Evolutionary conservation across 2,113 vertebrate genomes (phyloP), one percentile per base, ranked within the genome.

Genomic region (Rostratula benghalensis): DNA sequence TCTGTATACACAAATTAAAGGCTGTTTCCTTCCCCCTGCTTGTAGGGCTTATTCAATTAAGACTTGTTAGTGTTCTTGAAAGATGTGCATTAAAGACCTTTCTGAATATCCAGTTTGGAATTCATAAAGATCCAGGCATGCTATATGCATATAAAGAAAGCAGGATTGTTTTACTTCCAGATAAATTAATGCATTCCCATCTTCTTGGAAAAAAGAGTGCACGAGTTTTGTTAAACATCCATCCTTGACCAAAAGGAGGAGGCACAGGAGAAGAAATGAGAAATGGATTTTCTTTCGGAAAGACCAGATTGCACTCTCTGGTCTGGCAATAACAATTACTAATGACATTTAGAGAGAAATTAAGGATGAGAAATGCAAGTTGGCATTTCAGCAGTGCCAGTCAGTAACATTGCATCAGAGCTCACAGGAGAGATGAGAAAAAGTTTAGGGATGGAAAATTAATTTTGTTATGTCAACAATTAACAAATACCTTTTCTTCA

Each of bases 301-400:
- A 92, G 96, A 94, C 94, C 90, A 90, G 94, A 83, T 92, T 85
- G 96, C 76, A 53, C 93, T 90, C 95, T 96, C 96, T 95, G 96
- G 97, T 97, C 86, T 92, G 95, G 96, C 97, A 98, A 97, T 97
- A 98, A 98, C 97, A 98, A 98, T 98, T 97, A 98, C 97, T 97
- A 97, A 98, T 98, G 98, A 98, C 98, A 98, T 98, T 98, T 98
- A 98, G 97, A 97, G 94, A 95, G 97, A 98, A 98, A 98, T 98
- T 98, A 98, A 97, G 95, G 97, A 97, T 97, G 97, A 98, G 97
- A 98, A 98, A 97, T 98, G 97, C 97, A 98, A 97, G 97, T 96
- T 98, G 98, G 98, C 98, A 98, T 98, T 98, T 98, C 97, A 81
- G 96, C 91, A 93, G 92, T 93, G 82, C 97, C 97, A 94, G 96